These are phyloP conservation scores for Chloropsis hardwickii DNA, from an alignment of 2,113 vertebrate species.

Conservation along the genomic window DNA sequence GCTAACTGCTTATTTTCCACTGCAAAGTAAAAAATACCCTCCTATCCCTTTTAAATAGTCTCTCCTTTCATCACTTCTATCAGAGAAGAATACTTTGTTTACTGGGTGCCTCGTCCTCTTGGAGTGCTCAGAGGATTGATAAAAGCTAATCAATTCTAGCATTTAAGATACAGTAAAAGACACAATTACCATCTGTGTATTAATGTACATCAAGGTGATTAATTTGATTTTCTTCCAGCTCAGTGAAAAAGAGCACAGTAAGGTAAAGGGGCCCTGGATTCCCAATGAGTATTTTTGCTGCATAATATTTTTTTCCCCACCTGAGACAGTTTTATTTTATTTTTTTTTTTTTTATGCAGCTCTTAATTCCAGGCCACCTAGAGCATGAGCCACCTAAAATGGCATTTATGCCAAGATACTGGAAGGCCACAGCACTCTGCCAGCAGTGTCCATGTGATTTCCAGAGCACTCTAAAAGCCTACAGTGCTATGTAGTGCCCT, in stretches of 20 bases:
- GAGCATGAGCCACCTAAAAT: background rate
- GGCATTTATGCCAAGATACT: background rate
- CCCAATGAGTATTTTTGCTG: background rate
- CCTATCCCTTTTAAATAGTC: constrained; percentile 35
- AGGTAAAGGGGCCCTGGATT: background rate
- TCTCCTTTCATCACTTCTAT: constrained; percentile 41
- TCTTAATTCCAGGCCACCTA: background rate
- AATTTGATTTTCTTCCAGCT: constrained; percentile 7
- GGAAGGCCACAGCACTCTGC: background rate
- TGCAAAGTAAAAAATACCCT: constrained; percentile 9
- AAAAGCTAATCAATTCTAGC: constrained; percentile 25
- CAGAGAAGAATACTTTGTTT: constrained; percentile 47
- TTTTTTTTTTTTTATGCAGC: background rate
- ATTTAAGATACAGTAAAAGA: constrained; percentile 45
- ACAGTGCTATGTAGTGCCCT: background rate
- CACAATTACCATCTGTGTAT: constrained; percentile 15
- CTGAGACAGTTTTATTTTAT: background rate
- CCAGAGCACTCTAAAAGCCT: background rate
- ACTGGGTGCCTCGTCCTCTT: background rate
- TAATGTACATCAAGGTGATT: background rate
- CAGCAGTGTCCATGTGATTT: background rate
- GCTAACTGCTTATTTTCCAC: background rate
- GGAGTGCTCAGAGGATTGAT: constrained; percentile 6
- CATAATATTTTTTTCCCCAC: background rate
- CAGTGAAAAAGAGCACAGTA: background rate